Conservation (phyloP, 2,888 invertebrate genomes). For the Agriopis marginaria region DNA sequence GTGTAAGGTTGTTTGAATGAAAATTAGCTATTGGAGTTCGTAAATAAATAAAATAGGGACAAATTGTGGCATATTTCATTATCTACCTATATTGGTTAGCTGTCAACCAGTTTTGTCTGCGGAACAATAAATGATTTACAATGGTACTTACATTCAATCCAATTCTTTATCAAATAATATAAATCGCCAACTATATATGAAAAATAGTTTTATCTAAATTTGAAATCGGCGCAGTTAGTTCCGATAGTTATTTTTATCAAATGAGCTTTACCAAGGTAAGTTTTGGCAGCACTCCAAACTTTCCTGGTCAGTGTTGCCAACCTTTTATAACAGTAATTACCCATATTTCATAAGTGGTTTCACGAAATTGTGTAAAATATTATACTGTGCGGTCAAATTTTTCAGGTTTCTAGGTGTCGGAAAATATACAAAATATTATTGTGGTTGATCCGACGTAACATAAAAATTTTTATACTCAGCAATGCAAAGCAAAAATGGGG, state of each 20-base stretch:
- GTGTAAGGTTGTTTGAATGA: no score
- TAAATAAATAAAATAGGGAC: no score
- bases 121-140: no score
- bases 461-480: no score
- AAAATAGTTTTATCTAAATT: slow-evolving; percentile 8
- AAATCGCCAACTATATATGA: neutral
- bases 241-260: slow-evolving; percentile 26
- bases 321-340: slow-evolving; percentile 45
- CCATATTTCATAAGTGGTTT: slow-evolving; percentile 43
- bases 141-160: neutral
- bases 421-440: neutral
- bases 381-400: slow-evolving; percentile 9
- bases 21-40: no score
- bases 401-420: neutral
- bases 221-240: slow-evolving; percentile 7
- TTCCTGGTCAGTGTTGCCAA: slow-evolving; percentile 35
- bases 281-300: slow-evolving; percentile 36
- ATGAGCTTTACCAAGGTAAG: slow-evolving; percentile 29
- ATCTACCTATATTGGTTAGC: no score
- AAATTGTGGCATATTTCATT: no score
- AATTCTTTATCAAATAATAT: neutral
- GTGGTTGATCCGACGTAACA: no score
- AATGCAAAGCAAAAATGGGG: no score
- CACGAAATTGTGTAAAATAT: slow-evolving; percentile 26
- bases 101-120: no score